These are phyloP conservation scores for Sylvilagus bachmani DNA, from an alignment of 2,113 vertebrate genomes.

Conservation along the genomic window DNA sequence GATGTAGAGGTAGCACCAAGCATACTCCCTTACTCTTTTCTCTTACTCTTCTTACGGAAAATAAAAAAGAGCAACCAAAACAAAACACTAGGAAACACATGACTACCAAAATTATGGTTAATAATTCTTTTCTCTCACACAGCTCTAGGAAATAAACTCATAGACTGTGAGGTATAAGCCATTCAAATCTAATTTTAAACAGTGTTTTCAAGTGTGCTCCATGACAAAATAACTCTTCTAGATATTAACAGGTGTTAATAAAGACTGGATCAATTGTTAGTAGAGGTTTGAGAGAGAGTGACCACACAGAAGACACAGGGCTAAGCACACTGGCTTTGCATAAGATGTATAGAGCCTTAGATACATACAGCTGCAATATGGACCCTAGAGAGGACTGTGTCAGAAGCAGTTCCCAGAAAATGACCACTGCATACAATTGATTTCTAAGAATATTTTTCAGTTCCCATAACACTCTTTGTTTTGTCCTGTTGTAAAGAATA, in stretches of 20 bases:
- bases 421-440: not conserved
- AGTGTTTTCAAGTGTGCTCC: not conserved
- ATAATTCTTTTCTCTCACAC: not conserved
- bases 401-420: not conserved
- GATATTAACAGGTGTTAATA: not conserved
- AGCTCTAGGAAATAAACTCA: not conserved
- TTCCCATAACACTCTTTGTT: not conserved
- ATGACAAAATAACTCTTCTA: not conserved
- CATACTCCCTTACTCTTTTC: not conserved
- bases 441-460: not conserved
- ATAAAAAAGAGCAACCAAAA: not conserved
- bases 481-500: not conserved
- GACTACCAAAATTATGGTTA: not conserved
- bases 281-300: not conserved
- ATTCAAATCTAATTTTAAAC: not conserved
- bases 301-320: not conserved
- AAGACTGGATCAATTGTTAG: not conserved
- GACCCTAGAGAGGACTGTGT: not conserved
- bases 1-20: not conserved
- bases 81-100: not conserved
- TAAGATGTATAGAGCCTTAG: not conserved
- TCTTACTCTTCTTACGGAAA: not conserved
- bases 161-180: not conserved
- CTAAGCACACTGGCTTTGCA: not conserved
- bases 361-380: fast-evolving